Evolutionary conservation across 2,113 vertebrate species (phyloP).

Genomic region (Oreotragus oreotragus): DNA sequence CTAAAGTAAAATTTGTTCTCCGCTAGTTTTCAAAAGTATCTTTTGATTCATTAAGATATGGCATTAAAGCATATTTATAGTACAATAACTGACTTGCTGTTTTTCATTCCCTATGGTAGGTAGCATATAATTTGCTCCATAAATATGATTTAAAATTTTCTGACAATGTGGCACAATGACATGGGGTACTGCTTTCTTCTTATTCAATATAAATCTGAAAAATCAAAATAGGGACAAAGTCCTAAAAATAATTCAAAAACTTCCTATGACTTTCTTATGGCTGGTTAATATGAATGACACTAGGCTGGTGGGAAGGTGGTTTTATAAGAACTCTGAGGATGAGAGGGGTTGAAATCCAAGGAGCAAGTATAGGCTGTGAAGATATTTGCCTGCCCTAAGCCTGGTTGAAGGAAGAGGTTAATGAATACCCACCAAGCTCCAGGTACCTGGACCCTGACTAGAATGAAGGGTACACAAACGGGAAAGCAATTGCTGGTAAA

Average conservation of each 20-base stretch:
- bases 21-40: background rate
- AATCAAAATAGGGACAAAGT: background rate
- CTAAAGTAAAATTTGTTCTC: background rate
- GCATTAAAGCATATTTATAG: background rate
- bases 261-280: background rate
- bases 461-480: background rate
- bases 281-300: background rate
- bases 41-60: background rate
- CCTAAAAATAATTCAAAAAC: background rate
- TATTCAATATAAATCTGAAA: background rate
- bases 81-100: background rate
- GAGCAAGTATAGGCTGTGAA: background rate
- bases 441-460: accelerated
- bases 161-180: background rate
- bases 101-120: background rate
- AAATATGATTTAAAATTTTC: background rate
- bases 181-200: background rate
- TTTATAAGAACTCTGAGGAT: background rate
- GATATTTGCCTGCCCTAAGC: background rate
- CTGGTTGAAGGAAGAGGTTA: background rate
- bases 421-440: background rate
- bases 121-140: background rate
- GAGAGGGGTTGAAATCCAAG: background rate
- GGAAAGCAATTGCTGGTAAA: background rate
- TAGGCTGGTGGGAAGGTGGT: background rate